Conservation (phyloP, 2,113 vertebrate species). For the Atherinomorus stipes region DNA sequence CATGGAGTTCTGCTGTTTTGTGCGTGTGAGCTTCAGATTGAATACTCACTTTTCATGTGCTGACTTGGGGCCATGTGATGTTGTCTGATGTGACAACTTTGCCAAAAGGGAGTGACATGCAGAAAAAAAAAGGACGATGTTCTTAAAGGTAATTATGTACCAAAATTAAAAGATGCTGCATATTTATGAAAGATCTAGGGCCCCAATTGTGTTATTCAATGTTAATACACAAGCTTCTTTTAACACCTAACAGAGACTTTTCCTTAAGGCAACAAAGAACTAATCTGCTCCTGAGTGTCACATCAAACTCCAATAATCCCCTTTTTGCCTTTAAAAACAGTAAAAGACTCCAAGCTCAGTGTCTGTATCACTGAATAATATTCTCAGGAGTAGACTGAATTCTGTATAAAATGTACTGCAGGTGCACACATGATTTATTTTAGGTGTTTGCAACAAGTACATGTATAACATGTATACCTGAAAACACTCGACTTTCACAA, state of each 20-base stretch:
- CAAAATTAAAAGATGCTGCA: constrained; percentile 8
- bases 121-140: not conserved
- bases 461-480: constrained; percentile 16
- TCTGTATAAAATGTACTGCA: constrained; percentile 22
- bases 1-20: not conserved
- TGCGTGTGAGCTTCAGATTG: not conserved
- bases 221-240: not conserved
- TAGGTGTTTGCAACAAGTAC: constrained; percentile 13
- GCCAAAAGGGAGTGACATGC: constrained; percentile 18
- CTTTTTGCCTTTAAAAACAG: constrained; percentile 28
- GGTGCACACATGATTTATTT: constrained; percentile 18
- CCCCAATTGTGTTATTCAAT: constrained; percentile 3
- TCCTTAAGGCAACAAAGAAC: constrained; percentile 33
- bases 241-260: constrained; percentile 10
- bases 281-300: constrained; percentile 37
- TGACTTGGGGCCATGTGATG: not conserved
- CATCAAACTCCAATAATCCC: constrained; percentile 48
- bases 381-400: constrained; percentile 16
- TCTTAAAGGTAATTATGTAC: constrained; percentile 2
- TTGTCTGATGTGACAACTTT: constrained; percentile 31
- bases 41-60: not conserved
- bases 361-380: constrained; percentile 22
- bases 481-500: constrained; percentile 38
- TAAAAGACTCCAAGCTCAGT: constrained; percentile 33
- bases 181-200: constrained; percentile 6